Base-by-base conservation (phyloP, 1,140 invertebrate species). In the Achatina immaculata region DNA sequence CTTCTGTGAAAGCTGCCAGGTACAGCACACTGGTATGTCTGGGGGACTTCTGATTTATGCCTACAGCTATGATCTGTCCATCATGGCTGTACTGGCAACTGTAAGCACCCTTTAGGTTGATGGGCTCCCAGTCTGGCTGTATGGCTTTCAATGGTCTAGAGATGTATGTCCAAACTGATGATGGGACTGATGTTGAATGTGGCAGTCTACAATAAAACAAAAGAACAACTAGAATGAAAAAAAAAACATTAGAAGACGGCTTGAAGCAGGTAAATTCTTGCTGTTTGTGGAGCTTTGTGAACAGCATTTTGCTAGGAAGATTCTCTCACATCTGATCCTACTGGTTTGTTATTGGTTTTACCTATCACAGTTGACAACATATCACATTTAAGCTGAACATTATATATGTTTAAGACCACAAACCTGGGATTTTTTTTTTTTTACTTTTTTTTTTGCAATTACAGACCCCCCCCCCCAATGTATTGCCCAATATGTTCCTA, bases 61-160 rank as follows among this genome's bases (percentile, higher is more conserved):
- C 90, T 31, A 91, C 83, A 34, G 89, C 90, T 28, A 91, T 78
- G 19, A 91, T 84, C 82, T 90, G 87, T 62, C 88, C 87, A 85
- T 88, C 86, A 76, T 84, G 82, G 11, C 87, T 85, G 71, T 89
- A 88, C 42, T 80, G 83, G 14, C 81, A 73, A 0, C 89, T 84
- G 78, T 87, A 89, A 24, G 89, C 85, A 38, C 88, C 89, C 28
- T 69, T 48, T 24, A 83, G 81, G 38, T 74, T 78, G 72, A 88
- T 83, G 24, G 85, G 83, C 75, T 88, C 84, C 85, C 84, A 88
- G 9, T 80, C 80, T 65, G 77, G 51, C 34, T 86, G 79, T 68
- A 89, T 88, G 38, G 83, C 85, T n/a, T 82, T 73, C 55, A 88
- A 77, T 34, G 86, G 85, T 58, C 88, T 87, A 74, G 86, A 76